phyloP scores from a whole-genome alignment of 2,113 vertebrate species.

The Pangasianodon hypophthalmus region DNA sequence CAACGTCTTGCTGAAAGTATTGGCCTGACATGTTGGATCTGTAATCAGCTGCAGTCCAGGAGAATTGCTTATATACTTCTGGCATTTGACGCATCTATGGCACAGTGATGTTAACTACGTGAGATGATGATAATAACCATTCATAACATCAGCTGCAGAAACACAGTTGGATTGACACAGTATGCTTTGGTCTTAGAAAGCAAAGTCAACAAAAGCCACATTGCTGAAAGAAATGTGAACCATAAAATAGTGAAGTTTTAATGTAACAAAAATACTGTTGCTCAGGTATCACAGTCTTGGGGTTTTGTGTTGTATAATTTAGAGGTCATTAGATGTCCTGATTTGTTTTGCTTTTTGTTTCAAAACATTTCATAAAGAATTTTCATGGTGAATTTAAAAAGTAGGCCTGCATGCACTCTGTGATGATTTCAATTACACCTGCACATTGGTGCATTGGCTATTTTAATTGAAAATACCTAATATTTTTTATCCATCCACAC shows the following conservation, averaged over 20 bases:
- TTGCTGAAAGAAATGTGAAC: not conserved
- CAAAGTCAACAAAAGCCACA: not conserved
- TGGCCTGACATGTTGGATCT: conserved; percentile 9
- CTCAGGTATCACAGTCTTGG: not conserved
- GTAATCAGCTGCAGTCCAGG: not conserved
- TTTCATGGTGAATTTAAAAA: not conserved
- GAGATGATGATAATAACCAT: not conserved
- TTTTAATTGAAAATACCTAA: not conserved
- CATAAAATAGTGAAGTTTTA: not conserved
- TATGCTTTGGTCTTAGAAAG: not conserved
- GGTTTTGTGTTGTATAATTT: not conserved
- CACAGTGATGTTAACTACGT: conserved; percentile 4
- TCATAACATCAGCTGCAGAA: not conserved
- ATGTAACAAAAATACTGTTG: not conserved
- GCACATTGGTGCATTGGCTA: not conserved
- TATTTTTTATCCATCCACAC: not conserved
- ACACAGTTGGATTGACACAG: not conserved
- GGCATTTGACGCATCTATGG: not conserved
- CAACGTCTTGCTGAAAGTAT: not conserved
- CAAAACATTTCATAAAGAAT: not conserved
- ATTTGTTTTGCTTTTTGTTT: not conserved
- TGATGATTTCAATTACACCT: not conserved
- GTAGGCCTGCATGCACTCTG: not conserved
- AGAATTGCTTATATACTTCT: not conserved
- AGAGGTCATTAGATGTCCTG: not conserved